These are phyloP conservation scores for Rotaria macrura DNA, from an alignment of 2,888 invertebrate genomes.

Conservation along the genomic window DNA sequence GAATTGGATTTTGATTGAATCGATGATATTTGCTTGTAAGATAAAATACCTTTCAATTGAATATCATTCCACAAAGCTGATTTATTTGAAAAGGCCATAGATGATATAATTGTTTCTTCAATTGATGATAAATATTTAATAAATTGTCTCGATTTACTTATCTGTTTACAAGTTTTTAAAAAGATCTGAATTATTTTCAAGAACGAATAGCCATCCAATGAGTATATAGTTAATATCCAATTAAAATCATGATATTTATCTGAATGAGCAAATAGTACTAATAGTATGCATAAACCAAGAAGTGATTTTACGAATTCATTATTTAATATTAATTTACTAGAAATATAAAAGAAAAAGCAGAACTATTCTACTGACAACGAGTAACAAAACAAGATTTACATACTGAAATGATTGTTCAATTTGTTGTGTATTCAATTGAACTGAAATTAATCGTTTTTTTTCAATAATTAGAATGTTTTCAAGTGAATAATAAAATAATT, in stretches of 20 bases:
- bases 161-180: not conserved
- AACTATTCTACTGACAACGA: too few species aligned
- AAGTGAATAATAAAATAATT: not conserved
- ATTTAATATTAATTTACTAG: not conserved
- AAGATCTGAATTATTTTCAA: not conserved
- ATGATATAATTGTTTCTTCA: not conserved
- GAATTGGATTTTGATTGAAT: not conserved
- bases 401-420: not conserved
- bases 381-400: too few species aligned
- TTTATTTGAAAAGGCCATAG: not conserved
- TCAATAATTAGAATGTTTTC: not conserved
- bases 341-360: too few species aligned
- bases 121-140: constrained; percentile 1
- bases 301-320: not conserved
- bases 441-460: not conserved
- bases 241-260: not conserved
- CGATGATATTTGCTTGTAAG: not conserved
- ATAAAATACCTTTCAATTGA: not conserved
- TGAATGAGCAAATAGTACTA: not conserved
- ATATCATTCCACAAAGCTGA: not conserved
- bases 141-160: not conserved
- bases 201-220: not conserved
- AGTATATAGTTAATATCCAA: not conserved
- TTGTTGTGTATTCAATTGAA: not conserved
- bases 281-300: not conserved